These are phyloP conservation scores for Cynoglossus semilaevis DNA, from an alignment of 2,113 vertebrate species.

Conservation along the genomic window DNA sequence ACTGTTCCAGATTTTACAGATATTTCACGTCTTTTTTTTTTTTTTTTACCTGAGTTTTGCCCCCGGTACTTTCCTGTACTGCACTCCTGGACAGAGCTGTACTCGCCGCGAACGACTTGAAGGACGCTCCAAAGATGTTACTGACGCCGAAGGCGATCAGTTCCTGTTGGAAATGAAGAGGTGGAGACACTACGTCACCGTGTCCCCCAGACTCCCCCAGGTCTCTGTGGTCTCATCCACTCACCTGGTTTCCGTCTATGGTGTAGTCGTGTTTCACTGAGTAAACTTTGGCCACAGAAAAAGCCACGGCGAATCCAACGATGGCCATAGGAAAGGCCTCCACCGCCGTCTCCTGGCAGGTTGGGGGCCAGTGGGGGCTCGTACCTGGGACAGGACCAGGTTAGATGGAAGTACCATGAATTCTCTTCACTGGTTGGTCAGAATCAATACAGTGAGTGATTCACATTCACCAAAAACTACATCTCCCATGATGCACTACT, in stretches of 20 bases:
- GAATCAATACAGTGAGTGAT: no score
- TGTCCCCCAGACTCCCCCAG: not conserved
- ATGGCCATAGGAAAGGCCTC: slow-evolving; percentile 88
- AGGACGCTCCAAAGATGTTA: slow-evolving; percentile 89
- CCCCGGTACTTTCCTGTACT: slow-evolving; percentile 94
- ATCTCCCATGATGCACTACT: no score
- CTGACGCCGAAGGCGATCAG: slow-evolving; percentile 90
- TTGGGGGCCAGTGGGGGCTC: slow-evolving; percentile 79
- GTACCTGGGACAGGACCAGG: slow-evolving; percentile 73
- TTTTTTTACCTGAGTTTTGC: slow-evolving; percentile 97
- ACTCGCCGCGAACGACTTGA: slow-evolving; percentile 88
- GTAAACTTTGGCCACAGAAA: slow-evolving; percentile 92
- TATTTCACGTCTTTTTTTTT: no score
- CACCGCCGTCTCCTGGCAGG: slow-evolving; percentile 63
- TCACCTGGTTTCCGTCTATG: slow-evolving; percentile 90
- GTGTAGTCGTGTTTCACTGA: slow-evolving; percentile 91
- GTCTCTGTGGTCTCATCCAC: not conserved
- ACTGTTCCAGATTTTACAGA: no score
- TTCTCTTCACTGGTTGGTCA: not conserved
- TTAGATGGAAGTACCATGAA: no score
- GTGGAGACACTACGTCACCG: not conserved
- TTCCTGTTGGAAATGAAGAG: slow-evolving; percentile 74
- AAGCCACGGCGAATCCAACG: slow-evolving; percentile 90
- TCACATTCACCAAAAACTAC: no score
- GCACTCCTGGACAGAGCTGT: slow-evolving; percentile 91